Conservation (phyloP, 2,888 invertebrate species). For the Orchesellides sinensis region DNA sequence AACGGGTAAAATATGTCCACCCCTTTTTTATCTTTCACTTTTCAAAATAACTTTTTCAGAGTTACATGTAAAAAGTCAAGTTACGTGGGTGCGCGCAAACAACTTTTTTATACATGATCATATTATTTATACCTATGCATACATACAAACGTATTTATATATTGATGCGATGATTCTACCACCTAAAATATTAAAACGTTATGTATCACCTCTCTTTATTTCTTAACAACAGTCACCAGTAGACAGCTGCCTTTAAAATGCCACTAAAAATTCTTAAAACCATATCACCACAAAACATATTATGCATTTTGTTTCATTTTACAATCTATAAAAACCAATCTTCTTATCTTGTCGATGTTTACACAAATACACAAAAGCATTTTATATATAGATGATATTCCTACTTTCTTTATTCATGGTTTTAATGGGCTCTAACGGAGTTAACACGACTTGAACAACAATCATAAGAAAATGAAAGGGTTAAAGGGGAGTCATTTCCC, state of each 20-base stretch:
- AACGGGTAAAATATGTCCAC: constrained; percentile 59
- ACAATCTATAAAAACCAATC: not conserved
- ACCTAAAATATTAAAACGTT: not conserved
- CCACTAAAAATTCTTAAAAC: not conserved
- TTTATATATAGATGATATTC: too few species aligned
- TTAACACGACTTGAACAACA: constrained; percentile 5
- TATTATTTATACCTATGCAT: not conserved
- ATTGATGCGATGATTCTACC: too few species aligned
- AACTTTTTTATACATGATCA: not conserved
- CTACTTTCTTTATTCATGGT: too few species aligned
- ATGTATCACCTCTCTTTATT: not conserved
- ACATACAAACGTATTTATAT: too few species aligned
- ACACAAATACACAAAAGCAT: not conserved
- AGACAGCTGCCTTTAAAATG: constrained; percentile 24
- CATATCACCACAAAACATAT: not conserved
- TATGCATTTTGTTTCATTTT: not conserved
- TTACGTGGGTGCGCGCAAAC: constrained; percentile 45
- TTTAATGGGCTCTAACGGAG: too few species aligned
- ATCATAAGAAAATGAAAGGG: constrained; percentile 9
- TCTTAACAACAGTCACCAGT: constrained; percentile 18
- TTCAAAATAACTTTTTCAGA: constrained; percentile 10
- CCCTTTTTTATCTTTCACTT: constrained; percentile 35
- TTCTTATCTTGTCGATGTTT: not conserved
- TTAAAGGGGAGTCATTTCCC: constrained; percentile 42
- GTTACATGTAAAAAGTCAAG: constrained; percentile 13